Conservation (phyloP, 2,888 invertebrate genomes). For the Ennomos quercinarius region DNA sequence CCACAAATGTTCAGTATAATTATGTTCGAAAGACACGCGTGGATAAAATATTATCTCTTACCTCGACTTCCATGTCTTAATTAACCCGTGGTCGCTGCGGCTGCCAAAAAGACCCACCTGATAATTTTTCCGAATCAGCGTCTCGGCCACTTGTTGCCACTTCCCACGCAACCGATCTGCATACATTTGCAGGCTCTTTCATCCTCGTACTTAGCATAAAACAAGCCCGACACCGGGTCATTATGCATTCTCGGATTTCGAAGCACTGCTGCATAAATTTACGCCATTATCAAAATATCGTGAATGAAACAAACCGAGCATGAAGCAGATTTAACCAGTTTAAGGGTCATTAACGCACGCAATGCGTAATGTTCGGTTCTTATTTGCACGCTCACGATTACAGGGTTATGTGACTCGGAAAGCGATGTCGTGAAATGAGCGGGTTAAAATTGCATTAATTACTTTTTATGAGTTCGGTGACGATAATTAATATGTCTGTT, state of each 20-base stretch:
- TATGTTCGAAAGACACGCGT: slow-evolving; percentile 2
- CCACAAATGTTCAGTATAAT: not conserved
- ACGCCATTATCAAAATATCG: slow-evolving; percentile 83
- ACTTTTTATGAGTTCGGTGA: slow-evolving; percentile 31
- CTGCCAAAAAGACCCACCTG: slow-evolving; percentile 58
- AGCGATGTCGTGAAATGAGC: slow-evolving; percentile 33
- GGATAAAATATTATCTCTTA: slow-evolving; percentile 25
- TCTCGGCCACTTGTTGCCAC: slow-evolving; percentile 81
- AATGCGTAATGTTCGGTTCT: slow-evolving; percentile 61
- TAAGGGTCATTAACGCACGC: slow-evolving; percentile 80
- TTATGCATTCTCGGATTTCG: slow-evolving; percentile 81
- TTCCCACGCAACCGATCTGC: slow-evolving; percentile 83
- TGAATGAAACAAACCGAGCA: slow-evolving; percentile 72
- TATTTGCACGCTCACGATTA: slow-evolving; percentile 49
- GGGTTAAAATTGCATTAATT: slow-evolving; percentile 31
- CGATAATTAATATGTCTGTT: slow-evolving; percentile 30
- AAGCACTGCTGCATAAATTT: slow-evolving; percentile 78
- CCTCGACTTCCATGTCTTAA: slow-evolving; percentile 63
- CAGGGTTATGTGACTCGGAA: slow-evolving; percentile 45
- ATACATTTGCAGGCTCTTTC: slow-evolving; percentile 80
- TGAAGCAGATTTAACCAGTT: slow-evolving; percentile 73
- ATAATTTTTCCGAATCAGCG: slow-evolving; percentile 64
- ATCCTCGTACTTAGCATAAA: slow-evolving; percentile 81
- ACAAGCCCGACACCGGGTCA: slow-evolving; percentile 80
- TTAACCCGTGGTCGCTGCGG: slow-evolving; percentile 65